Percentiles rank a stretch among this genome's conserved stretches.
These are phyloP conservation scores for Charadrius vociferus DNA, from an alignment of 2,113 vertebrate genomes.

Conservation along the genomic window DNA sequence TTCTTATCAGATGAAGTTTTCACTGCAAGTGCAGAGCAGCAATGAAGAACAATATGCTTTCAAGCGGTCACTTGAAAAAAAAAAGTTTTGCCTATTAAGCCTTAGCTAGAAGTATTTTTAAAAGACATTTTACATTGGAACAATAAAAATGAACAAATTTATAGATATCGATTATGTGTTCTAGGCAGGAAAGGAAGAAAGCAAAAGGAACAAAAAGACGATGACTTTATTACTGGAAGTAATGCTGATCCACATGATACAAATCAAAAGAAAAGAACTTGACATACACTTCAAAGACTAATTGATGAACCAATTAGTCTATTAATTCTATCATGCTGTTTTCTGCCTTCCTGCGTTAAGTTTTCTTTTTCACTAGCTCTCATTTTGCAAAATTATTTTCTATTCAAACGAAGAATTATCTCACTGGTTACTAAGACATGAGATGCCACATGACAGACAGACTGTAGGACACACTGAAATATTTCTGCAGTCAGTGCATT, in stretches of 20 bases:
- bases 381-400: neutral
- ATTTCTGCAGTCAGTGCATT: neutral
- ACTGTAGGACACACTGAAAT: rapidly evolving
- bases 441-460: neutral
- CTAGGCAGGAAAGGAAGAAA: neutral
- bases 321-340: neutral
- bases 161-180: neutral
- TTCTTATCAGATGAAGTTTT: neutral
- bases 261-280: neutral
- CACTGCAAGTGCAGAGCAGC: neutral
- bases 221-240: neutral
- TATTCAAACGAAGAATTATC: neutral
- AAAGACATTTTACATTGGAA: neutral
- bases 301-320: neutral
- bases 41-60: neutral
- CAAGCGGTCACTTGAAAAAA: neutral
- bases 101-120: neutral
- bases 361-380: neutral
- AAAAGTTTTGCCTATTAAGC: neutral
- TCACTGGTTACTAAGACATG: neutral
- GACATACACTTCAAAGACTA: neutral
- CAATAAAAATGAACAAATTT: neutral
- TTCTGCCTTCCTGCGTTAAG: neutral
- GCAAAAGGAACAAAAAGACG: neutral
- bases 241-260: neutral